Base-by-base conservation (phyloP, 2,888 invertebrate genomes). In the Drosophila atripex region DNA sequence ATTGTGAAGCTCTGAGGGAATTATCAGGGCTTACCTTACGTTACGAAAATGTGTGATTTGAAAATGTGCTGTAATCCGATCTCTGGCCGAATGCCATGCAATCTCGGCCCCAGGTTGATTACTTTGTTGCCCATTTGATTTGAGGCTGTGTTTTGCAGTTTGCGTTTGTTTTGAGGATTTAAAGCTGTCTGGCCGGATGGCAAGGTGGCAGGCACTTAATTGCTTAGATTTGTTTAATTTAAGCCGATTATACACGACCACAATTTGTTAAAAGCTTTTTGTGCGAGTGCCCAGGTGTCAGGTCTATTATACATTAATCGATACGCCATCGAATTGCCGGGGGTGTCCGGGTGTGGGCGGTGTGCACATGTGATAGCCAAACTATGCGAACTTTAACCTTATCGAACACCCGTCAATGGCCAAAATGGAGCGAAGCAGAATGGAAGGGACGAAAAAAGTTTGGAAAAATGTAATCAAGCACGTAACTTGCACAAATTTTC, bases 401-500 rank as follows among this genome's bases (percentile, higher is more conserved):
- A 77, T 76, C 75, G 76, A 73, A 53, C 63, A 56, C 54, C 69
- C 74, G 71, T 80, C 84, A 71, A 59, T 71, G 53, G 55, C 32
- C 41, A 38, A 66, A 51, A 66, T 58, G 46, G 59, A 50, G 49
- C 21, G 41, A 47, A 12, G 38, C 14, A 38, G 2, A 14, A 38
- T 9, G 41, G 43, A 21, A 45, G 43, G 39, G 38, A 60, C 46
- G 61, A 72, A 73, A 71, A 79, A 76, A 78, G 77, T 51, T 76
- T 76, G 68, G 74, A 75, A 86, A 84, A 84, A 83, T 79, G 77
- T 86, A 84, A 86, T 84, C 84, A 86, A 86, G 84, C 84, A 84
- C 84, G 86, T 84, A 84, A 84, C 84, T 80, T 84, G 86, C 80
- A 77, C 78, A 84, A 84, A 84, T 86, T 83, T 84, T 84, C 86